phyloP scores from a whole-genome alignment of 1,140 invertebrate genomes.

The Mercenaria mercenaria region DNA sequence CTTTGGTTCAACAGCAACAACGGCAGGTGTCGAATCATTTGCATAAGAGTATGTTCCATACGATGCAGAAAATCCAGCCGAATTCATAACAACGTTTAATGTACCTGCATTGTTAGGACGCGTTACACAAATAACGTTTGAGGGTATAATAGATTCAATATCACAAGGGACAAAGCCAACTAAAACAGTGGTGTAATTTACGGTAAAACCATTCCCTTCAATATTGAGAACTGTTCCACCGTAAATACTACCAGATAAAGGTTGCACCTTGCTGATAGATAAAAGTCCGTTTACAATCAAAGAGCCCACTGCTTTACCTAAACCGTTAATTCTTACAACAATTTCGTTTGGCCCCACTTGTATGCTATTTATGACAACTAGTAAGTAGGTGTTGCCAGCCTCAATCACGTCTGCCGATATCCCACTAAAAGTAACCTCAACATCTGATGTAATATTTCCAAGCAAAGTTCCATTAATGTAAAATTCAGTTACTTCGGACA shows the following conservation, averaged over 20 bases:
- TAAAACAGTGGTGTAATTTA: slow-evolving; percentile 60
- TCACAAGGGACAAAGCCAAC: slow-evolving; percentile 71
- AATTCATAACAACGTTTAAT: slow-evolving; percentile 64
- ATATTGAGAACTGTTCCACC: slow-evolving; percentile 71
- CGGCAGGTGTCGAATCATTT: slow-evolving; percentile 70
- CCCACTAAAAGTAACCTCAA: slow-evolving; percentile 62
- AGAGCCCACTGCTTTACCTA: slow-evolving; percentile 48
- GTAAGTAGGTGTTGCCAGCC: slow-evolving; percentile 55
- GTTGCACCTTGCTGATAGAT: slow-evolving; percentile 44
- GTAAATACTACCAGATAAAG: slow-evolving; percentile 69
- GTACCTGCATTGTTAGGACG: slow-evolving; percentile 43
- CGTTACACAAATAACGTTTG: slow-evolving; percentile 67
- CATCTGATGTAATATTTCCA: slow-evolving; percentile 6
- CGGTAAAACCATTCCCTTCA: slow-evolving; percentile 74
- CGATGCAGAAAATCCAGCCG: slow-evolving; percentile 60
- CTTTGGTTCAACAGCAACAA: no score
- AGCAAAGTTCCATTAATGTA: slow-evolving; percentile 15
- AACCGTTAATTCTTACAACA: slow-evolving; percentile 39
- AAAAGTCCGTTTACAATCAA: slow-evolving; percentile 11
- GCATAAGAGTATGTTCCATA: slow-evolving; percentile 44
- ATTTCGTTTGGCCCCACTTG: slow-evolving; percentile 60
- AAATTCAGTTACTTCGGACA: background rate
- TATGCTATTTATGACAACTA: slow-evolving; percentile 39
- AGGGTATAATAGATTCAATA: background rate
- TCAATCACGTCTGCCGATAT: slow-evolving; percentile 32